Evolutionary conservation across 2,888 invertebrate genomes (phyloP).

Genomic region (Flabesymbios commensalis): DNA sequence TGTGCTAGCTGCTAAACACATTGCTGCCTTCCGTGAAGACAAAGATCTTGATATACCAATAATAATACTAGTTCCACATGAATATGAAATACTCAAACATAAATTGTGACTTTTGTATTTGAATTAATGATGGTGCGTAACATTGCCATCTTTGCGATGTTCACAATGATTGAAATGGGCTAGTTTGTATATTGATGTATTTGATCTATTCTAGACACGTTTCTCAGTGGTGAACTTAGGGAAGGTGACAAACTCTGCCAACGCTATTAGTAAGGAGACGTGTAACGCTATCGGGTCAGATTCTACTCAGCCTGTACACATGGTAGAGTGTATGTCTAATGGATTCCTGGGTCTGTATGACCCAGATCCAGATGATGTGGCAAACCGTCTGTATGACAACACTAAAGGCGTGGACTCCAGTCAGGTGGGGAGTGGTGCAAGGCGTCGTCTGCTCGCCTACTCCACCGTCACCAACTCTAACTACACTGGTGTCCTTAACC

Average conservation of each 20-base stretch:
- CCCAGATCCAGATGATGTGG: conserved; percentile 40
- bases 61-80: too few relatives aligned
- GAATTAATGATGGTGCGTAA: too few relatives aligned
- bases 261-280: conserved; percentile 42
- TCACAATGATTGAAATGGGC: too few relatives aligned
- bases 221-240: conserved; percentile 41
- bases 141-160: too few relatives aligned
- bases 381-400: conserved; percentile 38
- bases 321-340: conserved; percentile 36
- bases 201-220: too few relatives aligned
- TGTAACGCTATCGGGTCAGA: conserved; percentile 38
- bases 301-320: conserved; percentile 33
- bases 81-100: too few relatives aligned
- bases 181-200: too few relatives aligned
- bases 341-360: conserved; percentile 55
- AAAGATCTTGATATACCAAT: too few relatives aligned
- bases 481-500: conserved; percentile 51
- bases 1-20: too few relatives aligned
- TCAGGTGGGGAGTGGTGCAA: conserved; percentile 39
- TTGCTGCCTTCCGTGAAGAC: too few relatives aligned
- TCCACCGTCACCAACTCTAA: conserved; percentile 38
- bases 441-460: conserved; percentile 45
- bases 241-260: conserved; percentile 43
- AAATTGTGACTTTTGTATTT: too few relatives aligned
- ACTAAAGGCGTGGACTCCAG: conserved; percentile 44